Base-by-base conservation (phyloP, 1,140 invertebrate species). In the Diorhabda elongata region DNA sequence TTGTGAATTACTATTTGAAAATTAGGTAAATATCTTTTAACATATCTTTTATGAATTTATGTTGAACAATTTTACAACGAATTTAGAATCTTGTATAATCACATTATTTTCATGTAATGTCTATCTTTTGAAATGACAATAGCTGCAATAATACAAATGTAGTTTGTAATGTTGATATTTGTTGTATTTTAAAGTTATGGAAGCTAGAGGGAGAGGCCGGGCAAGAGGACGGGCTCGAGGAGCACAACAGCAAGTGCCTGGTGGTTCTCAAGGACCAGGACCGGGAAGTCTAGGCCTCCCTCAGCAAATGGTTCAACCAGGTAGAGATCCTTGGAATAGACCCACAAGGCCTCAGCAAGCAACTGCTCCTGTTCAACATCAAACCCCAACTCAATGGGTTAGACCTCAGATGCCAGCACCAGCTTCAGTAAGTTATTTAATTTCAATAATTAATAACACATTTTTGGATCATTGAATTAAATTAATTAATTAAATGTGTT, bases 161-260 rank as follows among this genome's bases (percentile, higher is more conserved):
- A 26, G 26, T 26, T 26, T 26, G 26, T 26, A 26, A 26, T 26
- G 26, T 26, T 26, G 26, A 52, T 52, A 8, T 61, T 61, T 41
- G 26, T 7, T 3, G 8, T 3, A 61, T 2, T 60, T 64, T 11
- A 42, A 64, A 43, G 41, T 26, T 45, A 67, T 67, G 66, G 66
- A 69, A 45, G 56, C 61, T 5, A 56, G 68, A 57, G 68, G 68
- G 11, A 62, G 57, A 43, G 61, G 68, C 4, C 11, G 68, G 26
- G 68, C 68, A 3, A 8, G 68, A 42, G 62, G 68, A 4, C 47
- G 68, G 42, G 68, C 68, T n/a, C n/a, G 68, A 5, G 68, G 61
- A 42, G 11, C 43, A 3, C 42, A 42, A 42, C 58, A 61, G 43
- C 61, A 52, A 11, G 9, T 26, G n/a, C 56, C 9, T 26, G 56